phyloP scores from a whole-genome alignment of 2,797 vertebrate genomes.

The Pseudochromis fuscus region DNA sequence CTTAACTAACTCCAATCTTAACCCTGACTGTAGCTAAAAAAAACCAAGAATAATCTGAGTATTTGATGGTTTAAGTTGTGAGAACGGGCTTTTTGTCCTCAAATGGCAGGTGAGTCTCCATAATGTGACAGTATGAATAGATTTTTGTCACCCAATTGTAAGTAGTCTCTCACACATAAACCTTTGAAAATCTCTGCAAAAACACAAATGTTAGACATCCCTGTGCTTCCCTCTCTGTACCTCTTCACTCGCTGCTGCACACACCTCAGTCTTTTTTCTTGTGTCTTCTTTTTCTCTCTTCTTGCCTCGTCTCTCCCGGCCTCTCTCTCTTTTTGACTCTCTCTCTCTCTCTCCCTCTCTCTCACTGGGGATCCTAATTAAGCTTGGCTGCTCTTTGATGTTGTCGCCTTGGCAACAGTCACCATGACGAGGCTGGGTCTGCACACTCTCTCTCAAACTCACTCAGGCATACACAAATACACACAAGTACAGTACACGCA shows the following conservation, averaged over 20 bases:
- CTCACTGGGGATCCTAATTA: slow-evolving; percentile 89
- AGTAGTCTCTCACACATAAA: slow-evolving; percentile 30
- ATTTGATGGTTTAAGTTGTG: background rate
- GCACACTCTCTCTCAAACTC: slow-evolving; percentile 77
- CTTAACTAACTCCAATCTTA: slow-evolving; percentile 4
- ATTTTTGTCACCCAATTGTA: slow-evolving; percentile 34
- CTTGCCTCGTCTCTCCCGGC: slow-evolving; percentile 47
- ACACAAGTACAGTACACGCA: slow-evolving; percentile 54
- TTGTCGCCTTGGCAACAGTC: slow-evolving; percentile 92
- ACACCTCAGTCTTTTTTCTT: slow-evolving; percentile 46
- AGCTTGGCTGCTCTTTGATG: slow-evolving; percentile 88
- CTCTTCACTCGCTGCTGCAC: slow-evolving; percentile 44
- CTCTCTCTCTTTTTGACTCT: slow-evolving; percentile 57
- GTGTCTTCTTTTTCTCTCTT: slow-evolving; percentile 43
- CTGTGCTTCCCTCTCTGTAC: slow-evolving; percentile 46
- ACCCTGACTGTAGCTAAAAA: background rate
- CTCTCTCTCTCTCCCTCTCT: slow-evolving; percentile 66
- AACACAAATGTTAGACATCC: slow-evolving; percentile 51
- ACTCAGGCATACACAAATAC: slow-evolving; percentile 69
- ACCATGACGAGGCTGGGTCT: slow-evolving; percentile 88
- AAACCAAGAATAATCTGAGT: background rate
- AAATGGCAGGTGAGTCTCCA: background rate
- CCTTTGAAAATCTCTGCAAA: slow-evolving; percentile 34
- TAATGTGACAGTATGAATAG: slow-evolving; percentile 23
- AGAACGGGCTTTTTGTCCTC: slow-evolving; percentile 9